Evolutionary conservation across 2,888 invertebrate species (phyloP), one percentile per base, ranked within the genome.

Genomic region (Noctua comes): DNA sequence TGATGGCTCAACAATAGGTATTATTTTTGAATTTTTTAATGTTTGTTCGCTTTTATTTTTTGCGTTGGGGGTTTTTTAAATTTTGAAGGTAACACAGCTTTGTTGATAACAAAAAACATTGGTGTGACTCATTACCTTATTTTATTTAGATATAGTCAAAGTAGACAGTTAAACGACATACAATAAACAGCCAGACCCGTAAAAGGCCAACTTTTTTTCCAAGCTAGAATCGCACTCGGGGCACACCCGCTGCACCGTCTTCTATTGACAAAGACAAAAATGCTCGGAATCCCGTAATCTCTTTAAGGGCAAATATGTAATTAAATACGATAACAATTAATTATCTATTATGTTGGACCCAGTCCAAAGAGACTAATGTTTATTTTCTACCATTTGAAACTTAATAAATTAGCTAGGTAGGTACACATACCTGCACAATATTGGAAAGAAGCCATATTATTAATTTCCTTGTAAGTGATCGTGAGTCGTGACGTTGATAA

Each of bases 381-480:
- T 72, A 27, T 74, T 80, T 77, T 51, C 54, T 74, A 70, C 59
- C 69, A 73, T 59, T 75, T 65, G 46, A 81, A 76, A 78, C 51
- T 13, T 66, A 64, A 66, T 79, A 31, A 79, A 76, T 75, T 84
- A 73, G 46, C 68, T 72, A 59, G 48, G 31, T 83, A 71, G 57
- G 31, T 83, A 68, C 46, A 46, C 27, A 57, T 40, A 64, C 54
- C 27, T 71, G 66, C 11, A 62, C 7, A 40, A 27, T 82, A 71
- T 80, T 82, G 86, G 80, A 76, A 73, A 68, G 51, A 40, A 40
- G 88, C 88, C 86, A 87, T 59, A 36, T 65, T 31, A 31, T 76
- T 48, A 66, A 82, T 84, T 84, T 75, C 79, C 59, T 65, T 66
- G 18, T 68, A 64, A 66, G 68, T 66, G 68, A 59, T 18, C 27